Evolutionary conservation across 1,140 invertebrate genomes (phyloP).

Genomic region (Listronotus bonariensis): DNA sequence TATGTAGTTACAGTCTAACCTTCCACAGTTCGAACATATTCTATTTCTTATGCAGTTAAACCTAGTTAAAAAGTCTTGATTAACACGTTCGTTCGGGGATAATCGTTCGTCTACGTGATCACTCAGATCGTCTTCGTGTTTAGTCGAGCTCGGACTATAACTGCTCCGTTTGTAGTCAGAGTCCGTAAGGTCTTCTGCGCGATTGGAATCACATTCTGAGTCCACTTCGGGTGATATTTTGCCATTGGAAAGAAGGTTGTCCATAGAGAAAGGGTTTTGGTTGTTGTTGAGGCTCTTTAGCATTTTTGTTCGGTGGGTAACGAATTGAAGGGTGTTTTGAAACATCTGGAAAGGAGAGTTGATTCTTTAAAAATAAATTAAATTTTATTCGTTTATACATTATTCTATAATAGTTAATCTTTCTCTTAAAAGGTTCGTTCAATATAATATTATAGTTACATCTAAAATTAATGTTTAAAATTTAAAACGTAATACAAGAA

Average conservation of each 20-base stretch:
- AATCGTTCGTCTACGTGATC: slow-evolving; percentile 42
- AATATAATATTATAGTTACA: no score
- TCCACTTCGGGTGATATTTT: slow-evolving; percentile 50
- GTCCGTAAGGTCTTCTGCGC: slow-evolving; percentile 28
- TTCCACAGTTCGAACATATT: slow-evolving; percentile 53
- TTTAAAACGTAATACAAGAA: no score
- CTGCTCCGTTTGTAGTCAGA: slow-evolving; percentile 18
- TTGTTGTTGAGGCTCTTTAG: slow-evolving; percentile 52
- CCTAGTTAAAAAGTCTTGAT: slow-evolving; percentile 47
- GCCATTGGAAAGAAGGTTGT: slow-evolving; percentile 49
- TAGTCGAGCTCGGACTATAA: slow-evolving; percentile 22
- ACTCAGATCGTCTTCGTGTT: slow-evolving; percentile 35
- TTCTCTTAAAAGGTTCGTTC: no score
- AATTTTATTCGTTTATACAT: no score
- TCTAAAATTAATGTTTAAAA: no score
- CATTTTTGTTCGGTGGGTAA: slow-evolving; percentile 50
- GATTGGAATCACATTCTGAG: slow-evolving; percentile 37
- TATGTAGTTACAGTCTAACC: slow-evolving; percentile 54
- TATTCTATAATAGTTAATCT: no score
- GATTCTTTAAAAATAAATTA: no score
- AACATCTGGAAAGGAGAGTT: slow-evolving; percentile 40
- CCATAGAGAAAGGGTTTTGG: slow-evolving; percentile 54
- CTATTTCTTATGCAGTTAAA: slow-evolving; percentile 51
- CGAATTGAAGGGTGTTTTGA: slow-evolving; percentile 46
- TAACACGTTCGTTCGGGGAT: slow-evolving; percentile 35